Evolutionary conservation across 2,113 vertebrate genomes (phyloP).

Genomic region (Hippocampus barbouri): DNA sequence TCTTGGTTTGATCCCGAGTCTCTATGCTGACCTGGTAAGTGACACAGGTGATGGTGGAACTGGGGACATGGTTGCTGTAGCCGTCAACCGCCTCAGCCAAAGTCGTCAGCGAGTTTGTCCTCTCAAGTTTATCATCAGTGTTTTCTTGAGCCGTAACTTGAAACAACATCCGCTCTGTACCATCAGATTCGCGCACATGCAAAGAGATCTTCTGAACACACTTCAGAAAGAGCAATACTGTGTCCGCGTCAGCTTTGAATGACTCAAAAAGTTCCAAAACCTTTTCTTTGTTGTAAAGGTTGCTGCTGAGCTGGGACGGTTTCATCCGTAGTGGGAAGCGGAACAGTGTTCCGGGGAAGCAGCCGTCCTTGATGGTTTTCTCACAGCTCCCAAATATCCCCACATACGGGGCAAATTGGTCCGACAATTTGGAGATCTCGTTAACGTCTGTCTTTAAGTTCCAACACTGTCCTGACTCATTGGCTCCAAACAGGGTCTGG

Average conservation of each 20-base stretch:
- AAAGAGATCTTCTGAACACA: conserved; percentile 91
- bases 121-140: conserved; percentile 78
- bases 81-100: conserved; percentile 81
- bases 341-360: conserved; percentile 92
- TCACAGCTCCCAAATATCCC: conserved; percentile 90
- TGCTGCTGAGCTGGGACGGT: conserved; percentile 88
- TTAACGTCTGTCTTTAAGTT: conserved; percentile 89
- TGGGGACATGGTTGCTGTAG: conserved; percentile 84
- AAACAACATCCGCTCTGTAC: conserved; percentile 85
- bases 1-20: conserved; percentile 80
- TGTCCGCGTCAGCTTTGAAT: conserved; percentile 93
- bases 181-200: conserved; percentile 84
- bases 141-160: conserved; percentile 84
- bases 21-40: conserved; percentile 87
- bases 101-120: conserved; percentile 81
- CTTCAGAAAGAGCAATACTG: conserved; percentile 91
- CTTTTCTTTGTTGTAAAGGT: conserved; percentile 94
- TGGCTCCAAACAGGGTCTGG: conserved; percentile 89
- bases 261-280: conserved; percentile 94
- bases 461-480: conserved; percentile 97
- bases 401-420: conserved; percentile 91
- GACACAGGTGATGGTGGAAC: conserved; percentile 81
- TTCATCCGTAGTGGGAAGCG: conserved; percentile 91
- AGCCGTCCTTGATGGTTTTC: conserved; percentile 81
- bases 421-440: conserved; percentile 85